A percentile compares a stretch with the other conserved stretches of the same genome.
These are phyloP conservation scores for Epinotia brunnichana DNA, from an alignment of 2,888 invertebrate genomes.

Conservation along the genomic window DNA sequence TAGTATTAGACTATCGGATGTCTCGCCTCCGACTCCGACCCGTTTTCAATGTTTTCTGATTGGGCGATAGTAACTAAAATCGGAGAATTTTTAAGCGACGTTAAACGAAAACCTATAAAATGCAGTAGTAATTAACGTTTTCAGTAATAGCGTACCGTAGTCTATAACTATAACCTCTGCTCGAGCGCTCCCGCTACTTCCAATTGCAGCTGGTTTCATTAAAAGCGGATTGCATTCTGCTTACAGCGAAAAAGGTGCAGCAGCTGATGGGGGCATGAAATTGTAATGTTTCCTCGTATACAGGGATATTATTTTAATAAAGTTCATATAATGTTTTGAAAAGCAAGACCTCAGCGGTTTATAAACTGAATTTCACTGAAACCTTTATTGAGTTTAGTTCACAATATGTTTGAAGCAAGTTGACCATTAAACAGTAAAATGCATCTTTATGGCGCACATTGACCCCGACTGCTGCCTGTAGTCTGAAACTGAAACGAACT, in stretches of 20 bases:
- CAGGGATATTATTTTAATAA: not conserved
- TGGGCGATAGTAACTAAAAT: not conserved
- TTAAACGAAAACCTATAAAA: not conserved
- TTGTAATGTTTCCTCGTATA: not conserved
- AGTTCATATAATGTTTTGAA: not conserved
- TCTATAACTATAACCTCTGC: constrained; percentile 1
- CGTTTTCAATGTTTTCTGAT: too few relatives aligned
- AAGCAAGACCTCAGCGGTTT: not conserved
- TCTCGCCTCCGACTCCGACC: too few relatives aligned
- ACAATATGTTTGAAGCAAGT: too few relatives aligned
- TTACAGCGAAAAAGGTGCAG: constrained; percentile 1
- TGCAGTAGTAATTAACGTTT: not conserved
- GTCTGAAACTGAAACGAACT: too few relatives aligned
- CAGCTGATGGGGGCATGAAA: not conserved
- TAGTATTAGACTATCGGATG: too few relatives aligned
- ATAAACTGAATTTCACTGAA: not conserved
- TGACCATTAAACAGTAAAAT: too few relatives aligned
- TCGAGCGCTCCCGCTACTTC: not conserved
- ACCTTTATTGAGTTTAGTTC: not conserved
- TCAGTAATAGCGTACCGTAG: not conserved
- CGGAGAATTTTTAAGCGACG: not conserved
- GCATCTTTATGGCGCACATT: too few relatives aligned
- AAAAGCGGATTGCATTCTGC: constrained; percentile 19
- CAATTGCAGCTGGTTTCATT: constrained; percentile 5
- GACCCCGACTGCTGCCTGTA: too few relatives aligned